phyloP scores from a whole-genome alignment of 2,797 vertebrate species.

The Zenarchopterus dispar region DNA sequence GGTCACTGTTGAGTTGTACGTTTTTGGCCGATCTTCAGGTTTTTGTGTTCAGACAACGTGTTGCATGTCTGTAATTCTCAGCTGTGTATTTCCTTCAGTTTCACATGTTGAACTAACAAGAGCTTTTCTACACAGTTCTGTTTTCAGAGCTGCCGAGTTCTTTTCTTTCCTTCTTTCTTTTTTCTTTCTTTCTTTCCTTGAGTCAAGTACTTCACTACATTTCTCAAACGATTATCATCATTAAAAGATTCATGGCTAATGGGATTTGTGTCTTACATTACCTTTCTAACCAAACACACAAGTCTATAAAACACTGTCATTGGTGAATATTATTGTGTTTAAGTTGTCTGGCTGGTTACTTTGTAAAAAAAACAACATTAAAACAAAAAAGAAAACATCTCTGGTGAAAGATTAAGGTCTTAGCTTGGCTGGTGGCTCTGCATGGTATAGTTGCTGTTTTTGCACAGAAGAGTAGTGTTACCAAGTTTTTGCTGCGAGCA shows the following conservation, averaged over 20 bases:
- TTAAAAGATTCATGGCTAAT: constrained; percentile 72
- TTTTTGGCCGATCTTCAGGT: constrained; percentile 51
- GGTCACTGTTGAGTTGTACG: constrained; percentile 54
- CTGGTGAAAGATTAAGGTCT: too few relatives aligned
- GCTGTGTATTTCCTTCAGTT: constrained; percentile 68
- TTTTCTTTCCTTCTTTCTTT: constrained; percentile 39
- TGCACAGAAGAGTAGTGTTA: too few relatives aligned
- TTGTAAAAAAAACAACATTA: not conserved
- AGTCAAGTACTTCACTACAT: constrained; percentile 65
- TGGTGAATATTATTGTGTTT: too few relatives aligned
- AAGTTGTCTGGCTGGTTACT: too few relatives aligned
- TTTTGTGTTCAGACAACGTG: constrained; percentile 61
- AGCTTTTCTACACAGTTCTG: constrained; percentile 46
- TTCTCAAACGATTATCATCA: constrained; percentile 70
- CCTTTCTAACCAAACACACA: not conserved
- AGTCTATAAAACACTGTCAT: not conserved
- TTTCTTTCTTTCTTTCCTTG: constrained; percentile 42
- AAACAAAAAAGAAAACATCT: too few relatives aligned
- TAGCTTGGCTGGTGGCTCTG: too few relatives aligned
- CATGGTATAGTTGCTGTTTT: too few relatives aligned
- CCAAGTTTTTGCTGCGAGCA: too few relatives aligned
- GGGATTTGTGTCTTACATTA: constrained; percentile 34
- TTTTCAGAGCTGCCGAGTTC: constrained; percentile 81
- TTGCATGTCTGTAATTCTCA: constrained; percentile 72
- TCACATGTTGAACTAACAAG: constrained; percentile 82